Percentiles rank a stretch among this genome's conserved stretches.
Conservation (phyloP, 2,113 vertebrate genomes). For the Dicentrarchus labrax region DNA sequence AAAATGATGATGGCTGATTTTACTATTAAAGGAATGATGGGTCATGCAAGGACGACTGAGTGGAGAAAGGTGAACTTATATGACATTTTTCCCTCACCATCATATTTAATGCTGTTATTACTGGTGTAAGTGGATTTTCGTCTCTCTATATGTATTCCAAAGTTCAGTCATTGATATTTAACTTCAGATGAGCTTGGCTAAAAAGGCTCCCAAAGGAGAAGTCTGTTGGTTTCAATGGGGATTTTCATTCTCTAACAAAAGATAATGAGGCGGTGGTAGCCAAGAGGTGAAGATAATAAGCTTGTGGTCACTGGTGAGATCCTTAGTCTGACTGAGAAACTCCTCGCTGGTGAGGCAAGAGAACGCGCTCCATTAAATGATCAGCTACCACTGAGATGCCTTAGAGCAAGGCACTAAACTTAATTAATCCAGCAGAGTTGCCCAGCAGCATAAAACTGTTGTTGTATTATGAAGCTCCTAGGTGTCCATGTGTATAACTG, state of each 20-base stretch:
- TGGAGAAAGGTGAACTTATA: conserved; percentile 58
- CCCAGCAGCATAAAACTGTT: neutral
- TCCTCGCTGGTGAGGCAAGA: conserved; percentile 8
- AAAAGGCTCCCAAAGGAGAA: conserved; percentile 34
- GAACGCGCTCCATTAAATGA: conserved; percentile 48
- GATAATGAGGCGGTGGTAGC: conserved; percentile 59
- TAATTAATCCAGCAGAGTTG: conserved; percentile 47
- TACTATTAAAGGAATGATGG: conserved; percentile 58
- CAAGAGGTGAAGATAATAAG: conserved; percentile 56
- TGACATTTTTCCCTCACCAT: conserved; percentile 47
- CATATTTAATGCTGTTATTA: conserved; percentile 66
- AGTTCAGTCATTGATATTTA: conserved; percentile 67
- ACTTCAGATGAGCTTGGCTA: conserved; percentile 48
- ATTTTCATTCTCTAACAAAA: conserved; percentile 54
- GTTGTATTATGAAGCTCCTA: neutral
- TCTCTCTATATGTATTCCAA: conserved; percentile 54
- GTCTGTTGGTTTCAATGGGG: conserved; percentile 44
- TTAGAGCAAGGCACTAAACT: conserved; percentile 29
- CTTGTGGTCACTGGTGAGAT: conserved; percentile 52
- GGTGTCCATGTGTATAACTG: neutral
- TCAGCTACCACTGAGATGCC: conserved; percentile 41
- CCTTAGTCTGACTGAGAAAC: conserved; percentile 27
- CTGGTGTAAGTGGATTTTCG: conserved; percentile 53
- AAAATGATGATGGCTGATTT: conserved; percentile 59
- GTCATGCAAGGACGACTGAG: conserved; percentile 57